Evolutionary conservation across 2,113 vertebrate genomes (phyloP), one percentile per base, ranked within the genome.

Genomic region (Pseudopipra pipra): DNA sequence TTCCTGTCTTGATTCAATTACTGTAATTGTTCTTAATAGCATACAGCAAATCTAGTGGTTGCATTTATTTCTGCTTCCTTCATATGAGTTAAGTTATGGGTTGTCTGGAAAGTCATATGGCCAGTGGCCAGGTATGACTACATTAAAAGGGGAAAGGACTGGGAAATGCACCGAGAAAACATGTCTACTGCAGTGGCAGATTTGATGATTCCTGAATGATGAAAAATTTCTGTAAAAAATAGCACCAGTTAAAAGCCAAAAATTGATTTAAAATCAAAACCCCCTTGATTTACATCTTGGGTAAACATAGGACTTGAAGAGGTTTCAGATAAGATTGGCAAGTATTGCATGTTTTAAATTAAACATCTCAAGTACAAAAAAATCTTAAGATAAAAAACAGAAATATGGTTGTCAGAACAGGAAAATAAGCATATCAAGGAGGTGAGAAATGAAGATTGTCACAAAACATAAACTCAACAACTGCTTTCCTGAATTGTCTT

Each of bases 231-330:
- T 68, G 31, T 58, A 73, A 94, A 82, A 93, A 73, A 46, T 66
- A 79, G 6, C 27, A 43, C 11, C 37, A 54, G 19, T 90, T 93
- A 88, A 91, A 94, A 96, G 78, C 37, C 12, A 3, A 1, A 79
- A 72, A 85, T 43, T 73, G 85, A 85, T 92, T 90, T 95, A 73
- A 94, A 90, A 86, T 85, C 71, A 79, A 83, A 72, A 14, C 10
- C 16, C 37, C 23, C 13, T 62, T 90, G 71, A 91, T 83, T 92
- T 95, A 83, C 21, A 30, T 33, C 58, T 56, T 70, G 49, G 35
- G 31, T 75, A 52, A 91, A 79, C 12, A 59, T 33, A 85, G 41
- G 10, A 14, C n/a, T 70, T 75, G 71, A 66, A 22, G 43, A 59
- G 2, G 1, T 87, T 93, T 93, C 58, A 85, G 23, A 68, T 75